Conservation (phyloP, 2,797 vertebrate species). For the Neosilurus mollespiculum region DNA sequence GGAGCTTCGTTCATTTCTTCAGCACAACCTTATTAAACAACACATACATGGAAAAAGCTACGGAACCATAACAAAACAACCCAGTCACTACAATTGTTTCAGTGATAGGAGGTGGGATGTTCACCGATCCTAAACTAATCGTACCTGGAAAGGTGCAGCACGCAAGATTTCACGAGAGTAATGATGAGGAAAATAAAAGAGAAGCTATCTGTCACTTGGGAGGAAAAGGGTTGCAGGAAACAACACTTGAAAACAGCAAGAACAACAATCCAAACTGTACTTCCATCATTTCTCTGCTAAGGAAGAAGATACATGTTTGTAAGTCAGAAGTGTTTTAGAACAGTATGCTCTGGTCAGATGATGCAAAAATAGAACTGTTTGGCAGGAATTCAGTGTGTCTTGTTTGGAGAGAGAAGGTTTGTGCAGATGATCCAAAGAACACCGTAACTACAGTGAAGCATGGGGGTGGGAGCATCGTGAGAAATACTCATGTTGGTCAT, state of each 20-base stretch:
- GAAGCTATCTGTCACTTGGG: background rate
- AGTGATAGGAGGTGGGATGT: background rate
- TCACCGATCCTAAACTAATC: background rate
- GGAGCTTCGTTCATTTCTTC: background rate
- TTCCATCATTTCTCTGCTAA: background rate
- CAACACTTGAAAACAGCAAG: background rate
- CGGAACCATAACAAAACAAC: background rate
- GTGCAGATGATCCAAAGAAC: no score
- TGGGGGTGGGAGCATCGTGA: no score
- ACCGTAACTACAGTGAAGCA: no score
- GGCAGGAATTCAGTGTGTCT: no score
- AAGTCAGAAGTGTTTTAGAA: background rate
- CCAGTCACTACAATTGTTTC: background rate
- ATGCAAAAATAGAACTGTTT: no score
- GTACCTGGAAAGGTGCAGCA: background rate
- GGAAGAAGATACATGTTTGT: background rate
- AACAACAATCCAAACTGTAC: background rate
- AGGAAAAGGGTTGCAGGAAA: background rate
- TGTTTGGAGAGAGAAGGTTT: no score
- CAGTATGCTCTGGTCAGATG: no score
- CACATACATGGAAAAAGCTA: background rate
- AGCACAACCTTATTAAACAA: background rate
- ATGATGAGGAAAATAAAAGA: background rate
- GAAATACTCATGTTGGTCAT: no score
- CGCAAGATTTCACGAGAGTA: background rate